Base-by-base conservation (phyloP, 2,888 invertebrate species). In the Cheilosia impressa region DNA sequence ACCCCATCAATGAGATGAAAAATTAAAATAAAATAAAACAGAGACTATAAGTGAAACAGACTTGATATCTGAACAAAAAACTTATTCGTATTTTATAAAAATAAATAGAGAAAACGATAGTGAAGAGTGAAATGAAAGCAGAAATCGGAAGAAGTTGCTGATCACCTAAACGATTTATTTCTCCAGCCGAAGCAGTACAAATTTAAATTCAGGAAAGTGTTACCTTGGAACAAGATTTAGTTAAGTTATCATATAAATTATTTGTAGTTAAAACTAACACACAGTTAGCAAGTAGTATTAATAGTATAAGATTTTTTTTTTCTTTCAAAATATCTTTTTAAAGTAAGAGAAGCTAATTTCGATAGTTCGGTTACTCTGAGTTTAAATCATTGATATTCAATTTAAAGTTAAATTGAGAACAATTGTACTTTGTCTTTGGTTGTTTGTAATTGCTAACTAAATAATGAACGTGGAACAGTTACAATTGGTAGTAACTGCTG, bases 401-500 rank as follows among this genome's bases (percentile, higher is more conserved):
- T 17, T 47, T 6, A 47, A 9, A 47, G 7, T 47, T 3, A 52
- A 52, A 52, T 1, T 9, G 24, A n/a, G n/a, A n/a, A n/a, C n/a
- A n/a, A n/a, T n/a, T 4, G 27, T 4, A 24, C 24, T 52, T 15
- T 9, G 0, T 47, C 7, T 27, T 53, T 53, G n/a, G n/a, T n/a
- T n/a, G n/a, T n/a, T 53, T 53, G 27, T 53, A 7, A n/a, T 53
- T 27, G 53, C 27, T 53, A 2, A 10, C 1, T 55, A 55, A 63
- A 63, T 47, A 68, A 68, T 68, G 66, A 9, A 66, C 19, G 17
- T 1, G 0, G 41, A 66, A 19, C 66, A 68, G 45, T 10, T 76
- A 4, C 43, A 22, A 22, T 60, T 24, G 7, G 15, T 68, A 9
- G 22, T 76, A 1, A 19, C 34, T 13, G 10, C n/a, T 41, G 57